These are phyloP conservation scores for Ctenopoma multispine DNA, from an alignment of 2,797 vertebrate genomes.

Conservation along the genomic window DNA sequence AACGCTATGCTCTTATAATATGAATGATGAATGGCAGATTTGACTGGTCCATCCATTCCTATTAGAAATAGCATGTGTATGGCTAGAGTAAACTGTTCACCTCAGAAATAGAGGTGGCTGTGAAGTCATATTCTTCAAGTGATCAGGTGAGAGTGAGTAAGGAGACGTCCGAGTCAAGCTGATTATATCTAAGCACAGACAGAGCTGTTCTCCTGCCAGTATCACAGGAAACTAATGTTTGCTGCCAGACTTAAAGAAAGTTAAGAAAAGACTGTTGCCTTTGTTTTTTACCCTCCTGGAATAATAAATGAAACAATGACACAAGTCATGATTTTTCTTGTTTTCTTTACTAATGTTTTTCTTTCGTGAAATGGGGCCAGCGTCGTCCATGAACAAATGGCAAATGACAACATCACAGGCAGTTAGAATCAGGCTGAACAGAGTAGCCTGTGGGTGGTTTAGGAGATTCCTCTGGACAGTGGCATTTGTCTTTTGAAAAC, in stretches of 20 bases:
- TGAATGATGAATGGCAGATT: background rate
- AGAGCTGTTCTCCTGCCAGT: conserved; percentile 58
- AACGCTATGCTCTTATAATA: background rate
- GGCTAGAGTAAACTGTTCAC: conserved; percentile 3
- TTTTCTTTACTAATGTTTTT: conserved; percentile 24
- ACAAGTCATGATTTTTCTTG: conserved; percentile 6
- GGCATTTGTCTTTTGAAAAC: conserved; percentile 52
- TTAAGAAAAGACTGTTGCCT: conserved; percentile 32
- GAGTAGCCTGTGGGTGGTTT: conserved; percentile 48
- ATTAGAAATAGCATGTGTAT: conserved; percentile 8
- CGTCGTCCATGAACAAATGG: conserved; percentile 65
- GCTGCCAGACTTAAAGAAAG: conserved; percentile 50
- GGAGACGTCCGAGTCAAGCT: conserved; percentile 67
- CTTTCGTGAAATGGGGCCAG: conserved; percentile 12
- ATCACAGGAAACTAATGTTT: conserved; percentile 50
- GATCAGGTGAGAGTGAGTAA: conserved; percentile 37
- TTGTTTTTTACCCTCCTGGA: conserved; percentile 12
- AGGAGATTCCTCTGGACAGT: conserved; percentile 47
- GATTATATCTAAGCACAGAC: conserved; percentile 60
- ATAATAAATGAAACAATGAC: conserved; percentile 29
- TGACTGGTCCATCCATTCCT: conserved; percentile 6
- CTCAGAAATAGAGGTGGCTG: conserved; percentile 37
- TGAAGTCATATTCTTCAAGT: conserved; percentile 32
- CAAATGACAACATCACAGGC: conserved; percentile 73
- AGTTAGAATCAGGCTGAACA: conserved; percentile 66